Evolutionary conservation across 2,888 invertebrate species (phyloP), one percentile per base, ranked within the genome.

Genomic region (Drosophila recens): DNA sequence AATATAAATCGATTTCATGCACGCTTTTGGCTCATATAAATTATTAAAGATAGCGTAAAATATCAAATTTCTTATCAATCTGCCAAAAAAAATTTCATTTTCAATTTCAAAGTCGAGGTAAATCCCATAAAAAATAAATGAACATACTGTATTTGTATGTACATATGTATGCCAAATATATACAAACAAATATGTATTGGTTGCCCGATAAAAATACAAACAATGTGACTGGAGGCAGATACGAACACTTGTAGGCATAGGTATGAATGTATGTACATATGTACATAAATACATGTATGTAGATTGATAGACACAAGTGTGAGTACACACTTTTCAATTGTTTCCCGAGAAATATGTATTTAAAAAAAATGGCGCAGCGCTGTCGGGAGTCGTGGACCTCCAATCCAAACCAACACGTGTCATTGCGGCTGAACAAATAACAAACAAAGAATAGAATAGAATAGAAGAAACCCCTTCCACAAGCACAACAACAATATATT

Each of bases 91-190:
- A 77, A 75, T 15, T 15, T 52, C n/a, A 40, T 40, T 75, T 73
- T 72, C 46, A 67, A 79, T 82, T 77, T 88, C 73, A 88, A 80
- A 86, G 83, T 80, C 78, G 80, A 88, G 75, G 78, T 66, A 67
- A 85, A 46, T 49, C 38, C 20, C 54, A 68, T 23, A 51, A 38
- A 46, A 56, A 46, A 8, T 8, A 13, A 13, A 27, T 45, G 13
- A 3, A 27, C 8, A 3, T 23, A 23, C 38, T 15, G 8, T n/a
- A 40, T 13, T 15, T 40, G 13, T n/a, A 27, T 3, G n/a, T 42
- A n/a, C n/a, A n/a, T n/a, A 40, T n/a, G 8, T 42, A 33, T 6
- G 33, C 23, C 23, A 34, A 17, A 23, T 17, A 34, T 36, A 27
- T 30, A 4, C 20, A 23, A 17, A 10, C 38, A 15, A 11, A 20